A percentile compares a stretch with the other conserved stretches of the same genome.
Evolutionary conservation across 2,888 invertebrate genomes (phyloP).

Genomic region (Dasysyrphus albostriatus): DNA sequence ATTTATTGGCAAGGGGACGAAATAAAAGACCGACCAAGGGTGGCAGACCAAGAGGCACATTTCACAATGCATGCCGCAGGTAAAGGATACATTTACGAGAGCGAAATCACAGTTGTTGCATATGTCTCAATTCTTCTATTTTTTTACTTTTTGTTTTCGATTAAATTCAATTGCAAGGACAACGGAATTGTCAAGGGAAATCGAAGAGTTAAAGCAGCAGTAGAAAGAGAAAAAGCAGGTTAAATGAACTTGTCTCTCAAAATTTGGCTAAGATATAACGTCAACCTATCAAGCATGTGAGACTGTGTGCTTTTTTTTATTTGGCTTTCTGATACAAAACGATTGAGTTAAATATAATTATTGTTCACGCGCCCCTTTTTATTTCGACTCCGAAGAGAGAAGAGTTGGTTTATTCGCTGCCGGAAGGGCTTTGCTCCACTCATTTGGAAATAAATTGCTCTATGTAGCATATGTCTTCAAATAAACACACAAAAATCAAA

Average conservation of each 20-base stretch:
- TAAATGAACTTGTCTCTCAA: neutral
- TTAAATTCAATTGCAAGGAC: slow-evolving; percentile 64
- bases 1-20: slow-evolving; percentile 46
- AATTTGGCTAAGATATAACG: slow-evolving; percentile 1
- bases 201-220: neutral
- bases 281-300: neutral
- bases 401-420: slow-evolving; percentile 7
- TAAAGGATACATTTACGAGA: neutral
- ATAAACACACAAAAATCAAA: slow-evolving; percentile 10
- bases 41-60: slow-evolving; percentile 22
- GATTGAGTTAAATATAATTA: slow-evolving; percentile 31
- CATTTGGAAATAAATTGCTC: slow-evolving; percentile 66
- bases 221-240: neutral
- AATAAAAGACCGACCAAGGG: slow-evolving; percentile 34
- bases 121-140: slow-evolving; percentile 70
- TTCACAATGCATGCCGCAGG: slow-evolving; percentile 29
- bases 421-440: slow-evolving; percentile 61
- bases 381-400: neutral
- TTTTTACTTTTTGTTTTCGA: slow-evolving; percentile 35
- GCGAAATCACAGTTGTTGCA: slow-evolving; percentile 62
- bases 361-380: slow-evolving; percentile 41
- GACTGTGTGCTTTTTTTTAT: no score
- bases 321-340: neutral
- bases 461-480: slow-evolving; percentile 51
- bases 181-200: slow-evolving; percentile 18